phyloP scores from a whole-genome alignment of 2,797 vertebrate genomes.

The Onychomys leucogaster region DNA sequence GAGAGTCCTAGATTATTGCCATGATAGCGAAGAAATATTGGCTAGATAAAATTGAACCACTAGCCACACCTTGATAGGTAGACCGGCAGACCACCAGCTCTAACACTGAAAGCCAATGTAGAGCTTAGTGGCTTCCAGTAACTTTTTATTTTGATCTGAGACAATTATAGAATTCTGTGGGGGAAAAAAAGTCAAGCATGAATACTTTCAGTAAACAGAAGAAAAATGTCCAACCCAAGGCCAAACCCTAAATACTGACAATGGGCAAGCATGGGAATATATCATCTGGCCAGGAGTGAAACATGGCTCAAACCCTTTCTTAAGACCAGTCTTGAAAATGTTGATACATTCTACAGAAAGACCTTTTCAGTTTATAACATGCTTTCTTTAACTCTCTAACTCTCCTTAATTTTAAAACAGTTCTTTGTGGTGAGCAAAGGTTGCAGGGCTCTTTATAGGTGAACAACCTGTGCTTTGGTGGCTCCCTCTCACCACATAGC shows the following conservation, averaged over 20 bases:
- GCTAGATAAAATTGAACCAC: background rate
- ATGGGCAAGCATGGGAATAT: too few species aligned
- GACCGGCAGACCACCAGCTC: background rate
- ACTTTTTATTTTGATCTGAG: slow-evolving; percentile 12
- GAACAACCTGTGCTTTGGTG: background rate
- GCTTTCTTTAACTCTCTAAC: background rate
- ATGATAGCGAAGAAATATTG: background rate
- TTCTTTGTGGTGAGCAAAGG: background rate
- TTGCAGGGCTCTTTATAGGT: background rate
- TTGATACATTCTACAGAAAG: background rate
- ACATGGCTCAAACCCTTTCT: background rate
- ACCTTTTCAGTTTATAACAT: background rate
- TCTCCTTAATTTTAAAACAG: background rate
- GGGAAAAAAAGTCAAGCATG: background rate
- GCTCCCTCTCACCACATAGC: too few species aligned
- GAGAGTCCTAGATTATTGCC: background rate
- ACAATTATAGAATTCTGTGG: background rate
- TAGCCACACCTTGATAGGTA: too few species aligned
- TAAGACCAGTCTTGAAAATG: background rate
- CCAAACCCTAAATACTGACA: background rate
- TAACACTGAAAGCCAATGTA: background rate
- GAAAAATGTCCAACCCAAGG: background rate
- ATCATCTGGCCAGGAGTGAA: background rate
- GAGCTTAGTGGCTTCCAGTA: background rate
- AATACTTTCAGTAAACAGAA: background rate